phyloP scores from a whole-genome alignment of 2,797 vertebrate genomes.

The Galago senegalensis region DNA sequence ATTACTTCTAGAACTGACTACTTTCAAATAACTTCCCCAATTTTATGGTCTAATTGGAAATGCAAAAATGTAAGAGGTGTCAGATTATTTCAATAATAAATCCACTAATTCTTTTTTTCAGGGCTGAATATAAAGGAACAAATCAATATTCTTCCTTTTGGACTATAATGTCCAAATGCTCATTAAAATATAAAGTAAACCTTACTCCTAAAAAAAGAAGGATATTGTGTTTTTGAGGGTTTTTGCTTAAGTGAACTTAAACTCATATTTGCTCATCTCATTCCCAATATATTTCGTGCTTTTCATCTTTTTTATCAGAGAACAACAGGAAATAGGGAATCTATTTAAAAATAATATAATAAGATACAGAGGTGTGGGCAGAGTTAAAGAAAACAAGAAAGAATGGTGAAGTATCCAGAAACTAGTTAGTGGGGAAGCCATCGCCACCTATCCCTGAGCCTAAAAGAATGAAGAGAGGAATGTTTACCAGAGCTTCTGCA shows the following conservation, averaged over 20 bases:
- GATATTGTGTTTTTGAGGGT: neutral
- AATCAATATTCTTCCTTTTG: neutral
- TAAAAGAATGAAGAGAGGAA: neutral
- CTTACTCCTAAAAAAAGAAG: slow-evolving; percentile 36
- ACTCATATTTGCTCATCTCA: neutral
- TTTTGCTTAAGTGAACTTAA: slow-evolving; percentile 41
- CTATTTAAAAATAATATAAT: slow-evolving; percentile 6
- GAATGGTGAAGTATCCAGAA: neutral
- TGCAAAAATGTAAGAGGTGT: slow-evolving; percentile 45
- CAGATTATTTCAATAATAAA: slow-evolving; percentile 57
- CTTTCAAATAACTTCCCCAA: slow-evolving; percentile 60
- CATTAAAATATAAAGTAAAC: slow-evolving; percentile 44
- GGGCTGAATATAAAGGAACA: slow-evolving; percentile 49
- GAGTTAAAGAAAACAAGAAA: neutral
- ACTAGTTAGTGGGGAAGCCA: neutral
- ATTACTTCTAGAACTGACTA: slow-evolving; percentile 61
- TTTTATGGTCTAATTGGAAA: slow-evolving; percentile 59
- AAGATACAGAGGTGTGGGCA: neutral
- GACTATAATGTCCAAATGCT: neutral
- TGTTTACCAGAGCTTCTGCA: slow-evolving; percentile 3
- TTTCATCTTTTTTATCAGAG: slow-evolving; percentile 32
- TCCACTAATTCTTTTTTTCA: slow-evolving; percentile 47
- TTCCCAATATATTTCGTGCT: slow-evolving; percentile 5
- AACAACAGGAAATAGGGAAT: neutral
- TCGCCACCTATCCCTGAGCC: neutral